Base-by-base conservation (phyloP, 2,888 invertebrate species). In the Drosophila rubida region DNA sequence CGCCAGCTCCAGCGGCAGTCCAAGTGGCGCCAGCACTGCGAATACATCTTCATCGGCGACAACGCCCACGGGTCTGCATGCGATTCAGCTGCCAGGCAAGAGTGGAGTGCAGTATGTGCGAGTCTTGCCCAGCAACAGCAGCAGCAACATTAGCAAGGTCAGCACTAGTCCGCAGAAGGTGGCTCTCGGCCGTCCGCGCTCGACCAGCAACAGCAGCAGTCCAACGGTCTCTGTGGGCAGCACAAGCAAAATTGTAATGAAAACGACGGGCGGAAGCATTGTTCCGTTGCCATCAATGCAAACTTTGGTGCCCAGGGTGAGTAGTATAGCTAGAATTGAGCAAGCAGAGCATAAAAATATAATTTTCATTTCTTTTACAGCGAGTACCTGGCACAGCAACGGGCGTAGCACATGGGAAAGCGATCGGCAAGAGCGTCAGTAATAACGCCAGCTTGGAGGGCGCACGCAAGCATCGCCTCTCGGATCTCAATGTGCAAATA, bases 101-200 rank as follows among this genome's bases (percentile, higher is more conserved):
- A 57, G 78, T 65, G 91, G 91, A 2, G 92, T 95, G 65, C 95
- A 95, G 83, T 95, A 95, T 88, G 94, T 95, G n/a, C 93, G 95
- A 73, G 93, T 95, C 39, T 93, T 95, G 14, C 93, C 93, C 13
- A 85, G 55, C 37, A 78, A 50, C 25, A 75, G 44, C 59, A 90
- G 66, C 4, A 64, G 53, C 6, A 60, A 25, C 7, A 25, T 25
- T 7, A 25, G 64, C 14, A 57, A 50, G n/a, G 37, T 35, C 2
- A 37, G 42, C 13, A 44, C 39, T n/a, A 67, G 62, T 45, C 70
- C 89, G 4, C 84, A 88, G 13, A 90, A 89, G 59, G 84, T 89
- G 25, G 75, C 89, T 1, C 74, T 91, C 2, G 77, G 90, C 0
- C 82, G 89, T 6, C 83, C 86, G 6, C 63, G 55, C 4, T 69